Base-by-base conservation (phyloP, 2,797 vertebrate genomes). In the Poeciliopsis paucimaculata region DNA sequence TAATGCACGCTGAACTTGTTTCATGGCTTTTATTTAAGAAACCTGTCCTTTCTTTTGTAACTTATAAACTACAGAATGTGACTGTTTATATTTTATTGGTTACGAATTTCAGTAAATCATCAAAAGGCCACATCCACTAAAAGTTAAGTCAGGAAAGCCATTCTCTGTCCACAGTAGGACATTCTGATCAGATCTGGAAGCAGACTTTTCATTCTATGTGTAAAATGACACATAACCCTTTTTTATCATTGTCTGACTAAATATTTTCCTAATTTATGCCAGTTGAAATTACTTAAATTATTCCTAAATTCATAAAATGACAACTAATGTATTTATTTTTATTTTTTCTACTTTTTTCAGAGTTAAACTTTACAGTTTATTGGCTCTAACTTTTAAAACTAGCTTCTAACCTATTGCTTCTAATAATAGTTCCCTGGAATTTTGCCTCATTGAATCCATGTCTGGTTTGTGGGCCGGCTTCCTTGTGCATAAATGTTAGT, bases 1-100 rank as follows among this genome's bases (percentile, higher is more conserved):
- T 26, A 88, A 75, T 85, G 71, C 89, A 81, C 26, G 31, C 4
- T n/a, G 23, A 74, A 41, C 5, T 41, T 9, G 18, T 47, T 62
- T 45, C 18, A 15, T 18, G 12, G 15, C 9, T 34, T 41, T 41
- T 49, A 23, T 10, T 20, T 10, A 55, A 4, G 1, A 36, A 20
- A 31, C 2, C 11, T 7, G 15, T 41, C 7, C 4, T 55, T 71
- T 57, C 12, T 64, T 26, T 26, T 47, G 4, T n/a, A 23, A 11
- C 34, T n/a, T 23, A 73, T 11, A 1, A 39, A 53, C 20, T 3
- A 55, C 18, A 39, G 1, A 7, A 41, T 39, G 10, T 23, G 10
- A 20, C 20, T 47, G 68, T n/a, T 26, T 70, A 8, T 8, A 31
- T 45, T 45, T 16, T n/a, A 45, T 71, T 45, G 4, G 36, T 13